These are phyloP conservation scores for Sphyrna mokarran DNA, from an alignment of 2,113 vertebrate species.

Conservation along the genomic window DNA sequence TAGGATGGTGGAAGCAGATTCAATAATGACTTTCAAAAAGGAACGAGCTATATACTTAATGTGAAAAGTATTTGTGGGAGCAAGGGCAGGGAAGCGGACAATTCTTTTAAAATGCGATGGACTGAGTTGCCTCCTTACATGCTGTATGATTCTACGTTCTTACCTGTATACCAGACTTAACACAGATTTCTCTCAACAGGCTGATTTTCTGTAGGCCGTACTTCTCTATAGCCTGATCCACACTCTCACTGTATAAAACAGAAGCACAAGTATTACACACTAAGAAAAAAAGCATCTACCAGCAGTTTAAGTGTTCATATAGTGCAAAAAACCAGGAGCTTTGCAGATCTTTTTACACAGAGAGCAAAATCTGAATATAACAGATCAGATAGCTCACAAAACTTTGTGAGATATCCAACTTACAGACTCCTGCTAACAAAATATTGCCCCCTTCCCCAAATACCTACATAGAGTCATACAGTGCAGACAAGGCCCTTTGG, in stretches of 20 bases:
- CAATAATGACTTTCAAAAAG: background rate
- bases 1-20: background rate
- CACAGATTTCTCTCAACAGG: constrained; percentile 84
- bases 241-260: constrained; percentile 68
- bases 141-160: constrained; percentile 4
- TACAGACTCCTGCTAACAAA: too few species aligned
- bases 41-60: background rate
- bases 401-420: too few species aligned
- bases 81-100: background rate
- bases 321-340: background rate
- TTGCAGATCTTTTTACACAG: background rate
- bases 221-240: constrained; percentile 85
- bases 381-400: background rate
- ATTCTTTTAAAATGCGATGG: background rate
- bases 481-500: too few species aligned
- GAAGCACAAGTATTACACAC: background rate
- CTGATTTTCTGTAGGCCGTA: constrained; percentile 89
- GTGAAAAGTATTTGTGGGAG: background rate
- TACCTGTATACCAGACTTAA: constrained; percentile 95
- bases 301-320: background rate
- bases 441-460: background rate
- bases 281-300: background rate
- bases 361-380: background rate
- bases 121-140: background rate
- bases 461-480: too few species aligned